Conservation (phyloP, 2,113 vertebrate genomes). For the Romanogobio albipinnatus region DNA sequence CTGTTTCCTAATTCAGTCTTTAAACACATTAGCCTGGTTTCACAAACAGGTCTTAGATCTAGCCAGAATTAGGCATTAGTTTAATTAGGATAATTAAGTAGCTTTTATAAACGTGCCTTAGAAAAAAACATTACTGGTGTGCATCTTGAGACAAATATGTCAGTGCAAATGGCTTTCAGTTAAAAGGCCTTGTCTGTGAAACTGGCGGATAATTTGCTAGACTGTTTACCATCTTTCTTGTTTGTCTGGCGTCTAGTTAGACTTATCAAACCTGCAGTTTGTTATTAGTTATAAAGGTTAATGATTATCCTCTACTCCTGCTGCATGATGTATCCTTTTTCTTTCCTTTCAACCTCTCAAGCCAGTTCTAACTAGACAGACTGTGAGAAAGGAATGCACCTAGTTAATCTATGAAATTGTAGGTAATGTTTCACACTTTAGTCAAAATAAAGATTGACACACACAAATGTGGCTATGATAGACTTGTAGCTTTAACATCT, state of each 20-base stretch:
- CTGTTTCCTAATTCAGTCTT: background rate
- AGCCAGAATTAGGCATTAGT: too few species aligned
- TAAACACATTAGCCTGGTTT: background rate
- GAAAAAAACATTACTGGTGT: too few species aligned
- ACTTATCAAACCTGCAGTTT: slow-evolving; percentile 5
- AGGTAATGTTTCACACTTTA: background rate
- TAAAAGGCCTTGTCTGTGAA: too few species aligned
- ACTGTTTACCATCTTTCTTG: slow-evolving; percentile 8
- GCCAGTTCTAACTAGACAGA: background rate
- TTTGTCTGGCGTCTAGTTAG: slow-evolving; percentile 5
- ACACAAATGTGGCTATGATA: background rate
- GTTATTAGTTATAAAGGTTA: slow-evolving; percentile 44
- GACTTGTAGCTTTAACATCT: background rate
- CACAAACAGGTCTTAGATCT: too few species aligned
- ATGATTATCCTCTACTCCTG: slow-evolving; percentile 42
- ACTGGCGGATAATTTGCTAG: background rate
- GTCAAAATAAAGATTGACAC: background rate
- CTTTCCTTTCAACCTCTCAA: background rate
- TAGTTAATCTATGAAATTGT: background rate
- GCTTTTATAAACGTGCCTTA: too few species aligned
- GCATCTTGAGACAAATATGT: too few species aligned
- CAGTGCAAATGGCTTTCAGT: too few species aligned
- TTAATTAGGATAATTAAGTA: too few species aligned
- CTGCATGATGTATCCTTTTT: background rate
- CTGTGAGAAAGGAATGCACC: background rate